Evolutionary conservation across 2,888 invertebrate genomes (phyloP).

Genomic region (Octonoba sinensis): DNA sequence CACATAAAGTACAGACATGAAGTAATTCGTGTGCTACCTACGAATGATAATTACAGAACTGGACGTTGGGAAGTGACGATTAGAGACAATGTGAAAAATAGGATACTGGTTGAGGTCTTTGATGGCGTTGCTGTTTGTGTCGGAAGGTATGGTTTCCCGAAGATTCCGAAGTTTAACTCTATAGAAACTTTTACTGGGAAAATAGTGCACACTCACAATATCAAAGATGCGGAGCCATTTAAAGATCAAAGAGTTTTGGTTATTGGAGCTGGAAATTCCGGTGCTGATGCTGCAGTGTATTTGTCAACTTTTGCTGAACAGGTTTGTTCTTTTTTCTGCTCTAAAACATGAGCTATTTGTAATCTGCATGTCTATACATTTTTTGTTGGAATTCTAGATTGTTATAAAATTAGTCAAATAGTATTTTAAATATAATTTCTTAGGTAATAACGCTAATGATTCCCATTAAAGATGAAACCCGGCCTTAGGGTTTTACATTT

Average conservation of each 20-base stretch:
- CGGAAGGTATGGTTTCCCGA: slow-evolving; percentile 73
- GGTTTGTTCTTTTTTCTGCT: slow-evolving; percentile 58
- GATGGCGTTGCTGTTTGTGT: slow-evolving; percentile 74
- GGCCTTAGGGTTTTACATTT: too few species aligned
- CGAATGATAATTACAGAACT: slow-evolving; percentile 64
- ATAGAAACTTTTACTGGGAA: slow-evolving; percentile 69
- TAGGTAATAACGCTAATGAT: too few species aligned
- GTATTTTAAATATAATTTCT: too few species aligned
- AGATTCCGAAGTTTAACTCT: slow-evolving; percentile 71
- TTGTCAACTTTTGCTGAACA: slow-evolving; percentile 69
- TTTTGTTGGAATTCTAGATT: too few species aligned
- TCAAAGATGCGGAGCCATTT: slow-evolving; percentile 65
- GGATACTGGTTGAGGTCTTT: slow-evolving; percentile 68
- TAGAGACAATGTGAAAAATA: slow-evolving; percentile 51
- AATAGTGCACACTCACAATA: slow-evolving; percentile 67
- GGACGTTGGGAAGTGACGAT: slow-evolving; percentile 65
- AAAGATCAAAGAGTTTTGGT: slow-evolving; percentile 71
- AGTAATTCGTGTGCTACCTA: slow-evolving; percentile 65
- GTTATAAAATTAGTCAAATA: too few species aligned
- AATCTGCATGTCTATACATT: too few species aligned
- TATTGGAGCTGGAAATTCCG: slow-evolving; percentile 74
- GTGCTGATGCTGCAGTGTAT: slow-evolving; percentile 71
- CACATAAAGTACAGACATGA: slow-evolving; percentile 70
- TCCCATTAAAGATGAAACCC: too few species aligned
- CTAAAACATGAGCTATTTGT: too few species aligned